Percentiles rank a stretch among this genome's conserved stretches.
These are phyloP conservation scores for Trichonephila inaurata DNA, from an alignment of 1,140 invertebrate genomes.

Conservation along the genomic window DNA sequence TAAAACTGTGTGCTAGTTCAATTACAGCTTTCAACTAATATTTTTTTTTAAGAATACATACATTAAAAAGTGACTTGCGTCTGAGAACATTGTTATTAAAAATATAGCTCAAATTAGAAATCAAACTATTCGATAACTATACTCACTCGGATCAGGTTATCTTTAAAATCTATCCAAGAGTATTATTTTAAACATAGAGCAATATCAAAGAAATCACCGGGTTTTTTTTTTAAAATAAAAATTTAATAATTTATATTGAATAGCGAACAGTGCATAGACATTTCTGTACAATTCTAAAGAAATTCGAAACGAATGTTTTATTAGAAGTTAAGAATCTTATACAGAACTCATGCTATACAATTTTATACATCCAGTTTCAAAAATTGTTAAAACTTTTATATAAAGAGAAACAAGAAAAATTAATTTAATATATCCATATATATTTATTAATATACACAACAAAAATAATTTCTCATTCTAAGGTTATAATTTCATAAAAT, in stretches of 20 bases:
- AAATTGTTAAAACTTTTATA: neutral
- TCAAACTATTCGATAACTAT: conserved; percentile 39
- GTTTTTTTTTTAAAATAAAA: neutral
- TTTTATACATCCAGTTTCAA: neutral
- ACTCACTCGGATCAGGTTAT: neutral
- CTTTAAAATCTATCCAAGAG: conserved; percentile 11
- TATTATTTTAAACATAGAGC: neutral
- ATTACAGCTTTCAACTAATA: neutral
- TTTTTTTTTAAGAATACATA: conserved; percentile 17
- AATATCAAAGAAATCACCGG: neutral
- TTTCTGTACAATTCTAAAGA: neutral
- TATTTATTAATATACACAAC: neutral
- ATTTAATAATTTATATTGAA: too few relatives aligned
- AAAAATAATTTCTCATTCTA: neutral
- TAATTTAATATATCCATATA: neutral
- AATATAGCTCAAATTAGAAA: conserved; percentile 29
- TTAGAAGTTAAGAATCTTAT: neutral
- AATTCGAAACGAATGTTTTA: neutral
- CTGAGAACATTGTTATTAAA: neutral
- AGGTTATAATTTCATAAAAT: neutral
- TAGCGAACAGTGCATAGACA: neutral
- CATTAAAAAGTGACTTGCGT: conserved; percentile 23
- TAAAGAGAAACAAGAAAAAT: conserved; percentile 2
- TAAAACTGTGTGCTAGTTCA: conserved; percentile 13
- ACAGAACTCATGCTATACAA: neutral